Evolutionary conservation across 1,140 invertebrate species (phyloP).

Genomic region (Ptiloglossa arizonensis): DNA sequence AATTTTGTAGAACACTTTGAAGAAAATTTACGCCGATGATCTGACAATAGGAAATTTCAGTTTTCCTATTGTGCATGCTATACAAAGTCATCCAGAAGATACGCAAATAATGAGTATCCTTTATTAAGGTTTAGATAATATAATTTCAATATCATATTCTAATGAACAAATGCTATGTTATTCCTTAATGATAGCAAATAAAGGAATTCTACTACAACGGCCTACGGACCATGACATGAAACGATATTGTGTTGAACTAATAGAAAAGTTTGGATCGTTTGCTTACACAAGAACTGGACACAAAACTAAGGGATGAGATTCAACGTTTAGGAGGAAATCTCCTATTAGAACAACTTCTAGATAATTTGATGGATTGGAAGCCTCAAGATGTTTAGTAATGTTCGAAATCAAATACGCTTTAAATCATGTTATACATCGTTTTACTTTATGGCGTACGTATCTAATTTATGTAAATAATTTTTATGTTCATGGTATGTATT

Average conservation of each 20-base stretch:
- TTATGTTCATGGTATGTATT: not conserved
- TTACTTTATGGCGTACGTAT: constrained; percentile 7
- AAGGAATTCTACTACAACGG: constrained; percentile 93
- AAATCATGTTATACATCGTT: constrained; percentile 23
- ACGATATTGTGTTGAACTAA: constrained; percentile 92
- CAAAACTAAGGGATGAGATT: constrained; percentile 88
- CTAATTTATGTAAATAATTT: not conserved
- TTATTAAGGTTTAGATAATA: constrained; percentile 61
- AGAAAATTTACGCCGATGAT: constrained; percentile 98
- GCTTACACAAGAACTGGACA: constrained; percentile 92
- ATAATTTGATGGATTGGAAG: constrained; percentile 86
- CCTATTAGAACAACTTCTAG: constrained; percentile 88
- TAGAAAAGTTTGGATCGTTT: constrained; percentile 95
- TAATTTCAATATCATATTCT: not conserved
- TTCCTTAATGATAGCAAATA: constrained; percentile 62
- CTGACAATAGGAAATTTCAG: constrained; percentile 99
- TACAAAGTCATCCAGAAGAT: constrained; percentile 89
- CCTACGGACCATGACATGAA: constrained; percentile 95
- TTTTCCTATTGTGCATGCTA: constrained; percentile 97
- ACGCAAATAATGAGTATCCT: constrained; percentile 95
- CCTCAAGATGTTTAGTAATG: constrained; percentile 14
- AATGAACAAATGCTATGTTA: constrained; percentile 28
- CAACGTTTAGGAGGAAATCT: constrained; percentile 91
- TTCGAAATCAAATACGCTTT: constrained; percentile 25
- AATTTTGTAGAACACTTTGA: constrained; percentile 91